phyloP scores from a whole-genome alignment of 2,113 vertebrate genomes.

The Callopanchax toddi region DNA sequence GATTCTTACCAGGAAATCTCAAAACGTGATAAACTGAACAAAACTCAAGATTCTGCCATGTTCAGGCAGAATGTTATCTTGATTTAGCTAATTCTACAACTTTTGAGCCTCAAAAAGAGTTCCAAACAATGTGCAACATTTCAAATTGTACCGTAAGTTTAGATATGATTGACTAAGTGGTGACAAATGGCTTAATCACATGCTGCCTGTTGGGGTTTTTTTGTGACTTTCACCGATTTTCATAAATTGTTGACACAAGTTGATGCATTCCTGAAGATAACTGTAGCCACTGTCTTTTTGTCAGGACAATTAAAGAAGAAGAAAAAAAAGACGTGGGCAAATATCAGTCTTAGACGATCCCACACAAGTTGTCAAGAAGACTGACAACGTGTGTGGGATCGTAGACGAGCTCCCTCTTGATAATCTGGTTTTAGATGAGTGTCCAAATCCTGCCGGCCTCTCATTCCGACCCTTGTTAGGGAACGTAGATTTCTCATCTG shows the following conservation, averaged over 20 bases:
- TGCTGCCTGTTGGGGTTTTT: too few species aligned
- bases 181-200: too few species aligned
- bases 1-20: constrained; percentile 2
- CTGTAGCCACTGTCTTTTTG: too few species aligned
- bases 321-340: too few species aligned
- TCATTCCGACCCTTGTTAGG: constrained; percentile 38
- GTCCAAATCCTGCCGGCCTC: constrained; percentile 33
- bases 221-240: too few species aligned
- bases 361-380: neutral
- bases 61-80: neutral
- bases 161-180: too few species aligned
- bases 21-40: constrained; percentile 3
- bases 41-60: neutral
- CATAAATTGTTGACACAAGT: too few species aligned
- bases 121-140: neutral
- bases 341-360: neutral
- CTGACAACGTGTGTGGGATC: constrained; percentile 8
- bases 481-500: constrained; percentile 28
- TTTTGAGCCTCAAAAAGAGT: neutral
- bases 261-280: too few species aligned
- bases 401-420: constrained; percentile 45
- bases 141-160: too few species aligned
- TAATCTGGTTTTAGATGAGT: constrained; percentile 41
- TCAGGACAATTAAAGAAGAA: too few species aligned
- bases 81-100: too few species aligned